These are phyloP conservation scores for Vanessa atalanta DNA, from an alignment of 1,140 invertebrate species.

Conservation along the genomic window DNA sequence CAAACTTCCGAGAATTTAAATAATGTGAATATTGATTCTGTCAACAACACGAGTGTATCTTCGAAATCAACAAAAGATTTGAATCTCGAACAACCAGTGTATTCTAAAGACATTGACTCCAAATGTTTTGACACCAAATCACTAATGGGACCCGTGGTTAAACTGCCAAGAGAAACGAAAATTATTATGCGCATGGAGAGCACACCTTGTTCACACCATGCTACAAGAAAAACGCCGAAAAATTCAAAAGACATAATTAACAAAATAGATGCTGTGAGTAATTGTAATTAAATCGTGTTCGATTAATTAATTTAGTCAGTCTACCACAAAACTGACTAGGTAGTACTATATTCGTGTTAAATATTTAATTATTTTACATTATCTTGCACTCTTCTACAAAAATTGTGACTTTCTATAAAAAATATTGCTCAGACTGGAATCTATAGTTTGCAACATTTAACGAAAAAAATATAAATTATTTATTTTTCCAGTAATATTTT, in stretches of 20 bases:
- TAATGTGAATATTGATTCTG: slow-evolving; percentile 31
- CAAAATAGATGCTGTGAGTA: slow-evolving; percentile 56
- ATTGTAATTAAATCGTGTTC: background rate
- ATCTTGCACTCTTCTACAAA: too few relatives aligned
- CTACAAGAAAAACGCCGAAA: slow-evolving; percentile 34
- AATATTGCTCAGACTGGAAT: too few relatives aligned
- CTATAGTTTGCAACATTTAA: too few relatives aligned
- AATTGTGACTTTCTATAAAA: too few relatives aligned
- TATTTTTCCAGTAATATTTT: too few relatives aligned
- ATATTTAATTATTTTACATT: too few relatives aligned
- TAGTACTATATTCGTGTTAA: too few relatives aligned
- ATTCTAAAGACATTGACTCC: slow-evolving; percentile 34
- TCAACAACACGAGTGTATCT: slow-evolving; percentile 28
- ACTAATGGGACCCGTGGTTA: slow-evolving; percentile 54
- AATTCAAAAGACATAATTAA: slow-evolving; percentile 40
- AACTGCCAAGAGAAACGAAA: slow-evolving; percentile 60
- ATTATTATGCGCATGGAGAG: slow-evolving; percentile 63
- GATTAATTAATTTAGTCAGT: too few relatives aligned
- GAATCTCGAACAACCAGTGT: slow-evolving; percentile 22
- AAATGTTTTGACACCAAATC: slow-evolving; percentile 41
- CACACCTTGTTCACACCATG: slow-evolving; percentile 21
- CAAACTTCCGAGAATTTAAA: slow-evolving; percentile 32
- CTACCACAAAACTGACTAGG: too few relatives aligned
- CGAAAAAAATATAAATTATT: too few relatives aligned
- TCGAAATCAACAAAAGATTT: slow-evolving; percentile 27